These are phyloP conservation scores for Agelastica alni DNA, from an alignment of 2,888 invertebrate species.

Conservation along the genomic window DNA sequence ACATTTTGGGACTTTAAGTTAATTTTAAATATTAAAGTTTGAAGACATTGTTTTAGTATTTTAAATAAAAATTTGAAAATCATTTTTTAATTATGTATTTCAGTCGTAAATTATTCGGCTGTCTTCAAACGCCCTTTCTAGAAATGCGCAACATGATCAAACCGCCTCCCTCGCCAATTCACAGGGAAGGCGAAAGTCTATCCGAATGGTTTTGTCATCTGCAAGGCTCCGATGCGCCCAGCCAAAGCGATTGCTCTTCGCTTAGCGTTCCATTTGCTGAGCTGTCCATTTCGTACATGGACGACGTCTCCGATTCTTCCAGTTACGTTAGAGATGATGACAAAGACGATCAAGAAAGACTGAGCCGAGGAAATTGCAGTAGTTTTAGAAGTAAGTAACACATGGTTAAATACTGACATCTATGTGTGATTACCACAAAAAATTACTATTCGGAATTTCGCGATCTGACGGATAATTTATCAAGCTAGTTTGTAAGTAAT, in stretches of 20 bases:
- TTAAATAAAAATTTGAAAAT: too few species aligned
- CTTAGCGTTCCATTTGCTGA: slow-evolving; percentile 55
- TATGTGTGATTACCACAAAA: too few species aligned
- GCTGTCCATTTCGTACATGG: slow-evolving; percentile 55
- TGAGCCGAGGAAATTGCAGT: slow-evolving; percentile 47
- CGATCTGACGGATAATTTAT: too few species aligned
- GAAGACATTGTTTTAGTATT: too few species aligned
- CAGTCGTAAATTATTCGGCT: slow-evolving; percentile 63
- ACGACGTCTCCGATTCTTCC: slow-evolving; percentile 53
- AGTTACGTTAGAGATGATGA: slow-evolving; percentile 36
- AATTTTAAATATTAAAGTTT: too few species aligned
- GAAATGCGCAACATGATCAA: slow-evolving; percentile 63
- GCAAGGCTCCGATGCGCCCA: slow-evolving; percentile 32
- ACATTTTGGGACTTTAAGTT: too few species aligned
- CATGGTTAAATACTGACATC: too few species aligned
- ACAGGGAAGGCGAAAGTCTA: slow-evolving; percentile 43
- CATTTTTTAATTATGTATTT: slow-evolving; percentile 38
- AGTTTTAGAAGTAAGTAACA: slow-evolving; percentile 50
- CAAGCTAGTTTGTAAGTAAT: too few species aligned
- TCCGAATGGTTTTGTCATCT: slow-evolving; percentile 56
- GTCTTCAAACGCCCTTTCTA: slow-evolving; percentile 63
- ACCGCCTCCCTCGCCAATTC: slow-evolving; percentile 48
- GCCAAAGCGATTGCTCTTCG: slow-evolving; percentile 54
- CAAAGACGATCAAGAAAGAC: slow-evolving; percentile 34
- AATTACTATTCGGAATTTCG: too few species aligned